These are phyloP conservation scores for crab-eating macaque (Macaca fascicularis) DNA, from an alignment of 2,113 vertebrate species.

Conservation along the genomic window T2T-MFA8v1.1 NC_088376.1:165028001-165028500, in stretches of 20 bases:
- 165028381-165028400: not conserved
- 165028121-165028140: not conserved
- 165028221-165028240: not conserved
- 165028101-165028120: not conserved
- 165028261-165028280: not conserved
- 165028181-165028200: not conserved
- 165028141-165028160: not conserved
- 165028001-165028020: not conserved
- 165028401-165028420: not conserved
- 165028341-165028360: conserved; percentile 6
- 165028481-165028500: not conserved
- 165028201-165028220: not conserved
- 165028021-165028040: not conserved
- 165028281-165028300: conserved; percentile 3
- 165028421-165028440: not conserved
- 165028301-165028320: not conserved
- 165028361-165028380: conserved; percentile 32
- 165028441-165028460: not conserved
- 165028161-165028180: not conserved
- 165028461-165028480: not conserved
- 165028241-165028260: not conserved
- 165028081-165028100: not conserved
- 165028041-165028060: not conserved
- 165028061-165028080: not conserved
- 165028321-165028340: not conserved